Percentiles rank a stretch among this genome's conserved stretches.
Evolutionary conservation across 2,797 vertebrate species (phyloP).

Genomic region (Chiroxiphia lanceolata): DNA sequence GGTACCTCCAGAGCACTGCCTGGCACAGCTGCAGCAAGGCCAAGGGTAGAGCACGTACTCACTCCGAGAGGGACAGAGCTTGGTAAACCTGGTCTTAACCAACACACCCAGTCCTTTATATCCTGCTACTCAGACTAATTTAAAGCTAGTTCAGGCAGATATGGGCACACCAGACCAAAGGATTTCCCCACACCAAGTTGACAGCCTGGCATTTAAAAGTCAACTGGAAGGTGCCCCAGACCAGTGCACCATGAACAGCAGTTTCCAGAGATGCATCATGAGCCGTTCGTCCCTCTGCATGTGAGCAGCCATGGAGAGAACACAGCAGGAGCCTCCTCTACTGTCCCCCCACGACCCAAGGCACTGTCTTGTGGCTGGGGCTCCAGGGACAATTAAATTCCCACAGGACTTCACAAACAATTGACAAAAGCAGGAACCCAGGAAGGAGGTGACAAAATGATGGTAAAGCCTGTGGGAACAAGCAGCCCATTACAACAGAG

Average conservation of each 20-base stretch:
- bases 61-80: neutral
- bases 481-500: neutral
- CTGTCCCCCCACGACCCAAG: neutral
- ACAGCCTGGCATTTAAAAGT: neutral
- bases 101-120: neutral
- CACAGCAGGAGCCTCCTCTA: neutral
- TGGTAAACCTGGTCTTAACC: neutral
- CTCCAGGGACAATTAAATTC: neutral
- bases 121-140: neutral
- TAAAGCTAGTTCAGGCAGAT: neutral
- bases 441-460: conserved; percentile 29
- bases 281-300: neutral
- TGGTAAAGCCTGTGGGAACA: conserved; percentile 3
- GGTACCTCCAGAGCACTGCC: neutral
- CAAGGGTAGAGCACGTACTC: fast-evolving
- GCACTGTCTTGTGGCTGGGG: neutral
- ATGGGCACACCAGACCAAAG: neutral
- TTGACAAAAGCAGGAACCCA: neutral
- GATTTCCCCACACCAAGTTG: neutral
- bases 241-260: fast-evolving
- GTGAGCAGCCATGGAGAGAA: neutral
- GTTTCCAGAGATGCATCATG: fast-evolving
- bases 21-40: neutral
- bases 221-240: neutral
- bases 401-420: neutral